Conservation (phyloP, 2,113 vertebrate genomes). For the Nyctereutes procyonoides region DNA sequence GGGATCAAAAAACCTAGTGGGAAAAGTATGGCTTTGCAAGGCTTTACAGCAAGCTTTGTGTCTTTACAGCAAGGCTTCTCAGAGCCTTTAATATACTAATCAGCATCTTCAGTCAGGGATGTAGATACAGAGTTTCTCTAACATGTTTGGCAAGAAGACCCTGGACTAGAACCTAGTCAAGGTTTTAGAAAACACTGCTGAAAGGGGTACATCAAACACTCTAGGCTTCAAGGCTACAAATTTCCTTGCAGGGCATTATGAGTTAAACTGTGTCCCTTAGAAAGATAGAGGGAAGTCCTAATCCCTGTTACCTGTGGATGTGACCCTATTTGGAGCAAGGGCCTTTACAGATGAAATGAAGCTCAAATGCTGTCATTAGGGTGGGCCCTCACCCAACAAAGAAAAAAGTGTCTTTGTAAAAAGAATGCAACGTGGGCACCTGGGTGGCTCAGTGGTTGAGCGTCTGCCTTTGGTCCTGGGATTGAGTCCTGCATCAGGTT, state of each 20-base stretch:
- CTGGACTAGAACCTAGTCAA: background rate
- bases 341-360: background rate
- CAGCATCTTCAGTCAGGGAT: background rate
- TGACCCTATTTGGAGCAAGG: background rate
- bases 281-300: background rate
- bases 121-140: background rate
- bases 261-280: background rate
- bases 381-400: background rate
- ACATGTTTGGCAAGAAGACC: background rate
- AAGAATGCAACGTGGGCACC: background rate
- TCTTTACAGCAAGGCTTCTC: background rate
- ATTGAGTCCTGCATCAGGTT: too few species aligned
- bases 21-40: background rate
- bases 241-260: background rate
- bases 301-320: background rate
- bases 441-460: too few species aligned
- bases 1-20: background rate
- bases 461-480: too few species aligned
- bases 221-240: background rate
- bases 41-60: background rate
- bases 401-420: background rate
- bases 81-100: background rate
- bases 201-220: background rate
- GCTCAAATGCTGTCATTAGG: background rate
- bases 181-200: background rate